These are phyloP conservation scores for Scaptodrosophila lebanonensis DNA, from an alignment of 1,140 invertebrate genomes.

Conservation along the genomic window DNA sequence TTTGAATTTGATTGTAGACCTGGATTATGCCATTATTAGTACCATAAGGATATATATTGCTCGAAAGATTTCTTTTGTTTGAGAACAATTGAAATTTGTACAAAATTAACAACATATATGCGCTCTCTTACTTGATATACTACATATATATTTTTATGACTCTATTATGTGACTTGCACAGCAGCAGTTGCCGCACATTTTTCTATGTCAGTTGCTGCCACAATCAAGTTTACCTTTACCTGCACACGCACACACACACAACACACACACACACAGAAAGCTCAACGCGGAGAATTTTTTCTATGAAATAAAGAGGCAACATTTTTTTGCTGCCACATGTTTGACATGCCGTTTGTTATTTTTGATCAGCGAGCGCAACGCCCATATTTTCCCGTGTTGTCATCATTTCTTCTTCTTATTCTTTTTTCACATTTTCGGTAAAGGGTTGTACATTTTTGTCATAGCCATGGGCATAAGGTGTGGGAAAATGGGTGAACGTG, in stretches of 20 bases:
- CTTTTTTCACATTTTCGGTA: constrained; percentile 2
- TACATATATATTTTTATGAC: constrained; percentile 12
- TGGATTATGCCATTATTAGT: no score
- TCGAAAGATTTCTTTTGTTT: not conserved
- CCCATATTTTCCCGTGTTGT: constrained; percentile 36
- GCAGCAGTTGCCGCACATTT: constrained; percentile 25
- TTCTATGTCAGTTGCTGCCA: constrained; percentile 50
- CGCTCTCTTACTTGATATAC: no score
- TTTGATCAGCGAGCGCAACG: constrained; percentile 47
- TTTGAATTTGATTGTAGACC: no score
- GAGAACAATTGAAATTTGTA: no score
- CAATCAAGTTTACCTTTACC: constrained; percentile 40
- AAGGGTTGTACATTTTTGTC: constrained; percentile 41
- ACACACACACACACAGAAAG: no score
- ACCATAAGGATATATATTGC: no score
- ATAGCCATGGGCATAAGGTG: constrained; percentile 21
- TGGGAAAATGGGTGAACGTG: not conserved
- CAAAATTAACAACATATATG: no score
- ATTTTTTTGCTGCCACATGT: constrained; percentile 50
- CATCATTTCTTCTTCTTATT: constrained; percentile 7
- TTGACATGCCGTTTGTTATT: constrained; percentile 68
- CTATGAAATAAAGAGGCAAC: constrained; percentile 38
- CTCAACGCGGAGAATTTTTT: no score
- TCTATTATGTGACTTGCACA: constrained; percentile 6
- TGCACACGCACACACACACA: constrained; percentile 5